These are phyloP conservation scores for Myotis planiceps DNA, from an alignment of 2,797 vertebrate species.

Conservation along the genomic window DNA sequence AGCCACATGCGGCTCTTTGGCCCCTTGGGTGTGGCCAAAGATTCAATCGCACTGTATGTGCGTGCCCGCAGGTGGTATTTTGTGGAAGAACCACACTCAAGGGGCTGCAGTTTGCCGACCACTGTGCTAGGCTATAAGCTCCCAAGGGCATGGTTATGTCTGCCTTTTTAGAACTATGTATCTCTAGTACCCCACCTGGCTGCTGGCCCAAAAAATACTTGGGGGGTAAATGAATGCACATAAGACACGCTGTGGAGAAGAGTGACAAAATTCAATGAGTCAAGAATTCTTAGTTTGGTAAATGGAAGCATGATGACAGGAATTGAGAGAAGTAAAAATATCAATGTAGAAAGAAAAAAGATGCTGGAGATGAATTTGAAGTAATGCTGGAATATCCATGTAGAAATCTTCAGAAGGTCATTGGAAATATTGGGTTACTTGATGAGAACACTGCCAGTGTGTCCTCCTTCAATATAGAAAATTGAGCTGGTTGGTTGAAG, in stretches of 20 bases:
- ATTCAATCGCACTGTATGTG: too few species aligned
- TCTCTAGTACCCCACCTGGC: neutral
- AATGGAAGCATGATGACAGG: neutral
- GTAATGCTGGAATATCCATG: neutral
- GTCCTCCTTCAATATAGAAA: slow-evolving; percentile 49
- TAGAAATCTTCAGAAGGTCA: slow-evolving; percentile 1
- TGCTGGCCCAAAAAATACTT: neutral
- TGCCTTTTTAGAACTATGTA: neutral
- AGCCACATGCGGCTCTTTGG: too few species aligned
- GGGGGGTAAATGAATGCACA: neutral
- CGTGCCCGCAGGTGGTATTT: too few species aligned
- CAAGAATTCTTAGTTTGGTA: slow-evolving; percentile 24
- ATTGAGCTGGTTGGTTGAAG: slow-evolving; percentile 25
- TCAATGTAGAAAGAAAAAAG: neutral
- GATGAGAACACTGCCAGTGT: slow-evolving; percentile 1
- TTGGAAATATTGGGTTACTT: neutral
- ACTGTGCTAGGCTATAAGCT: neutral
- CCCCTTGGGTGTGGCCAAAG: too few species aligned
- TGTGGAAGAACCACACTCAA: too few species aligned
- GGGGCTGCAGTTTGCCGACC: too few species aligned
- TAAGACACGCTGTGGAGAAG: neutral
- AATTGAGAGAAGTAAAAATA: neutral
- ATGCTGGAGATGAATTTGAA: neutral
- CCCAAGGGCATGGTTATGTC: neutral
- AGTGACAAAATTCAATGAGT: neutral